Evolutionary conservation across 2,888 invertebrate species (phyloP), one percentile per base, ranked within the genome.

Genomic region (Suillia variegata): DNA sequence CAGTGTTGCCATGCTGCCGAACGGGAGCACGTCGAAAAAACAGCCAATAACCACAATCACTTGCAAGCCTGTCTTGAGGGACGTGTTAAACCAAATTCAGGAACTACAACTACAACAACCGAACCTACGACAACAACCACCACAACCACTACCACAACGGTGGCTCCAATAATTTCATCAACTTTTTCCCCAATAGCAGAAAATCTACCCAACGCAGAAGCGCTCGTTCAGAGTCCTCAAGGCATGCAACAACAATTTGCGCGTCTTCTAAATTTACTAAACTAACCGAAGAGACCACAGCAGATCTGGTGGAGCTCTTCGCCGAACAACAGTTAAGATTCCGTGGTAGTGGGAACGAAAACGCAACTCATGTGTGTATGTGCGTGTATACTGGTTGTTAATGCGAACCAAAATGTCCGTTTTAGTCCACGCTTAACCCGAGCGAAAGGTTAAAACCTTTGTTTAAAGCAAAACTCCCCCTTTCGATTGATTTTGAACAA

Each of bases 31-130:
- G 75, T 77, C 1, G 67, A 70, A 24, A 48, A 65, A 12, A 75
- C 74, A 0, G 73, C 75, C 24, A 54, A n/a, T 38, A 77, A 73
- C 52, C 78, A 78, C 61, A 76, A 72, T 55, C 65, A 67, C 53
- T 58, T 77, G 56, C 78, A 78, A 54, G 63, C 61, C 31, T 77
- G 77, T 51, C 64, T 77, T 21, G 74, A 75, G 15, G 79, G 78
- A 12, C 62, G 68, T 1, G 63, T 52, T 1, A 52, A 64, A 8
- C 69, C 77, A 2, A 67, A 65, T 12, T 67, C 70, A 0, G 17
- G 64, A 20, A 59, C 66, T 1, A 58, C 58, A 3, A 64, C 62
- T 15, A 61, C 55, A 12, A 34, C 50, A 13, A 18, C 51, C 10
- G 20, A 24, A 0, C 2, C 47, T 2, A 42, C 59, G 1, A 57